Evolutionary conservation across 2,888 invertebrate genomes (phyloP), one percentile per base, ranked within the genome.

Genomic region (Lamproptera curius): DNA sequence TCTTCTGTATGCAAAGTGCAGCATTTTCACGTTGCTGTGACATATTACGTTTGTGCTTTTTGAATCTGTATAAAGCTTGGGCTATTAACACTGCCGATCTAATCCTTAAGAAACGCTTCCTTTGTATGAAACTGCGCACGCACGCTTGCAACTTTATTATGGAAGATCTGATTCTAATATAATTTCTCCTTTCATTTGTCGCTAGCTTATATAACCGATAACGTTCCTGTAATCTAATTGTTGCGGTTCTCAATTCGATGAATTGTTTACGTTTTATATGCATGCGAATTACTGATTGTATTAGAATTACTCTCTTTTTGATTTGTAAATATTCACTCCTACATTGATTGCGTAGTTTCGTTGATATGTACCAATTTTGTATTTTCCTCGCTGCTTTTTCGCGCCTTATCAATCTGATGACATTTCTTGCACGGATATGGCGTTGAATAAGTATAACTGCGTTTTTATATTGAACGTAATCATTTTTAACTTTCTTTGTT

Each of bases 271-370:
- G 70, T 37, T 55, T 44, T 10, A 68, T 56, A 15, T 64, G 59
- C 76, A 73, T 80, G 28, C 88, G 76, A 51, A 76, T 71, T 9
- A 61, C 52, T 10, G 80, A 74, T 55, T 89, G 89, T 14, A 85
- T 58, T 1, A 55, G 56, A 11, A 80, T 61, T 6, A 65, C 58
- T 17, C 70, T 73, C 28, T 59, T 62, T 55, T 62, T 78, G 1
- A 80, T 35, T 28, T 53, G 61, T 44, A 76, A 49, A 61, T 62
- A 83, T 46, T 65, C 50, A 15, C 53, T 52, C 2, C 76, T 71
- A 48, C 73, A 73, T 40, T 54, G 43, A 47, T 71, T 63, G 9
- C 76, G 70, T 53, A 63, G 56, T 56, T 63, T 65, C 10, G 60
- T 52, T 40, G 70, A 73, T 49, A 62, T 68, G 58, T 76, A 89